Evolutionary conservation across 2,797 vertebrate genomes (phyloP).

Genomic region (Bovichtus diacanthus): DNA sequence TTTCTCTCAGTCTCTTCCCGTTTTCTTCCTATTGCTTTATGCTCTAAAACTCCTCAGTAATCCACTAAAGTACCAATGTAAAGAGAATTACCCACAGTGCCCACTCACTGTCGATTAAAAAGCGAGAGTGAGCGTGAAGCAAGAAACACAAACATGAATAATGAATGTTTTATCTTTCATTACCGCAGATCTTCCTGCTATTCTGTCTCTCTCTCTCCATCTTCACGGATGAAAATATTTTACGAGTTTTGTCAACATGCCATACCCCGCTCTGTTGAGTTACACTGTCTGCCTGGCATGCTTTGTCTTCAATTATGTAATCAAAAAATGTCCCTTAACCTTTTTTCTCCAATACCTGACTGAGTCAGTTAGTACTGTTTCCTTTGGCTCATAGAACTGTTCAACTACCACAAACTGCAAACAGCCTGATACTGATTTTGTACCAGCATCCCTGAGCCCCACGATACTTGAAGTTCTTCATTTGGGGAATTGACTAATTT

Average conservation of each 20-base stretch:
- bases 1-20: background rate
- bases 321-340: background rate
- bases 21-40: constrained; percentile 17
- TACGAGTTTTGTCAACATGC: constrained; percentile 1
- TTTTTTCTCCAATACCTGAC: background rate
- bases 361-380: background rate
- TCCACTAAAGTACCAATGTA: constrained; percentile 33
- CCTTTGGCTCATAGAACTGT: background rate
- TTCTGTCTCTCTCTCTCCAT: constrained; percentile 11
- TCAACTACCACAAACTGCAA: background rate
- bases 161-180: constrained; percentile 59
- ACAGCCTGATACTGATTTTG: background rate
- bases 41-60: constrained; percentile 27
- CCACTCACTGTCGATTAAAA: constrained; percentile 55
- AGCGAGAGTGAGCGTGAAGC: constrained; percentile 21
- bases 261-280: background rate
- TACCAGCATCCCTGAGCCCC: background rate
- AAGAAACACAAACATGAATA: constrained; percentile 65
- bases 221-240: background rate
- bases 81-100: constrained; percentile 46
- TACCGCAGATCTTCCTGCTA: constrained; percentile 5
- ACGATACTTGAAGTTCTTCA: too few species aligned
- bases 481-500: background rate
- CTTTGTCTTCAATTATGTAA: background rate
- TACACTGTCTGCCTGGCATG: background rate